Evolutionary conservation across 2,113 vertebrate species (phyloP).

Genomic region (Myanophis thanlyinensis): DNA sequence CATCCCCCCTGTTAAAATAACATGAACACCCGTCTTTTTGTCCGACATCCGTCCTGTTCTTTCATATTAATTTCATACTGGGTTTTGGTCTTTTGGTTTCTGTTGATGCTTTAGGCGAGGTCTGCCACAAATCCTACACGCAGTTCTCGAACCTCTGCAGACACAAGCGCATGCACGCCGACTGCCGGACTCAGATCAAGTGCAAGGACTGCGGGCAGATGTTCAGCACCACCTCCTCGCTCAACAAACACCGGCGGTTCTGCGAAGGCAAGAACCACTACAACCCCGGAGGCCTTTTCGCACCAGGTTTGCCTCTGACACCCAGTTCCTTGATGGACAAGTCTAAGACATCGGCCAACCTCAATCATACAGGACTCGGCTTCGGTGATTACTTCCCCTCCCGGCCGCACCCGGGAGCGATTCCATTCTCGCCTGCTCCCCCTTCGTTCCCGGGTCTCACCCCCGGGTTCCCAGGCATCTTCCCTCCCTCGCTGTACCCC

Average conservation of each 20-base stretch:
- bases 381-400: conserved; percentile 94
- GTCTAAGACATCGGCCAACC: conserved; percentile 82
- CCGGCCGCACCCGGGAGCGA: conserved; percentile 82
- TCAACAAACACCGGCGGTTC: conserved; percentile 99
- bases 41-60: accelerated
- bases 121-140: conserved; percentile 99
- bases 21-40: neutral
- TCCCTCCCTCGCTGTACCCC: conserved; percentile 90
- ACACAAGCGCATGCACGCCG: conserved; percentile 99
- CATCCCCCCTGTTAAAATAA: neutral
- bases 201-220: conserved; percentile 99
- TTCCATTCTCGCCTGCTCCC: conserved; percentile 84
- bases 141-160: conserved; percentile 99
- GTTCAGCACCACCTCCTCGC: conserved; percentile 99
- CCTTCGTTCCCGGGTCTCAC: conserved; percentile 79
- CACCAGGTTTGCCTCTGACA: conserved; percentile 87
- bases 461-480: conserved; percentile 89
- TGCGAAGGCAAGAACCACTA: conserved; percentile 99
- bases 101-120: conserved; percentile 88
- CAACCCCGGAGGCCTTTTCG: conserved; percentile 83
- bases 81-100: conserved; percentile 58
- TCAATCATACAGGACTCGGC: conserved; percentile 86
- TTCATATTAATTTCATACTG: conserved; percentile 64
- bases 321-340: conserved; percentile 92
- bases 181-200: conserved; percentile 99